Conservation (phyloP, 2,113 vertebrate species). For the Psammodynastes pulverulentus region DNA sequence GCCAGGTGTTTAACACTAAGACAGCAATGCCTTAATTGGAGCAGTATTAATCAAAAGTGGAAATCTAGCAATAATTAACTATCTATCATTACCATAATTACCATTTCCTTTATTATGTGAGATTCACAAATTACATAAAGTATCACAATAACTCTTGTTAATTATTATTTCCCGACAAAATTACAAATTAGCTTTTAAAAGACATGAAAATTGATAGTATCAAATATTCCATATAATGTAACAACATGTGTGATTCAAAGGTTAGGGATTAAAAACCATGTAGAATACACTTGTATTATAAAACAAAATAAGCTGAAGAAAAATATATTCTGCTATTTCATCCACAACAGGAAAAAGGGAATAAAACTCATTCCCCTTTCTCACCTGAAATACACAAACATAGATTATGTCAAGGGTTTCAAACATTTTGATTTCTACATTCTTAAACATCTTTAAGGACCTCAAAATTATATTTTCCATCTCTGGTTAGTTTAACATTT, state of each 20-base stretch:
- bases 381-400: background rate
- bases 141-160: slow-evolving; percentile 26
- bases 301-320: background rate
- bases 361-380: background rate
- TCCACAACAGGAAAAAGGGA: background rate
- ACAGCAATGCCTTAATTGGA: slow-evolving; percentile 67
- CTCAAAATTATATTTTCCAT: background rate
- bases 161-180: slow-evolving; percentile 29
- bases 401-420: background rate
- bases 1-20: slow-evolving; percentile 66
- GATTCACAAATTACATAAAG: slow-evolving; percentile 2
- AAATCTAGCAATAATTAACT: slow-evolving; percentile 69
- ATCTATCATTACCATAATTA: slow-evolving; percentile 39
- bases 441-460: background rate
- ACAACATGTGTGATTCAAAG: background rate
- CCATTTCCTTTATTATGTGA: slow-evolving; percentile 39
- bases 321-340: background rate
- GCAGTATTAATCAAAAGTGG: slow-evolving; percentile 69
- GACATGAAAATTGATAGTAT: background rate
- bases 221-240: background rate
- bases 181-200: background rate
- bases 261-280: background rate
- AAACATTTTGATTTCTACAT: background rate
- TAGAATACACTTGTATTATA: background rate
- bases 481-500: background rate